A percentile compares a stretch with the other conserved stretches of the same genome.
Conservation (phyloP, 2,797 vertebrate species). For the Salarias fasciatus region DNA sequence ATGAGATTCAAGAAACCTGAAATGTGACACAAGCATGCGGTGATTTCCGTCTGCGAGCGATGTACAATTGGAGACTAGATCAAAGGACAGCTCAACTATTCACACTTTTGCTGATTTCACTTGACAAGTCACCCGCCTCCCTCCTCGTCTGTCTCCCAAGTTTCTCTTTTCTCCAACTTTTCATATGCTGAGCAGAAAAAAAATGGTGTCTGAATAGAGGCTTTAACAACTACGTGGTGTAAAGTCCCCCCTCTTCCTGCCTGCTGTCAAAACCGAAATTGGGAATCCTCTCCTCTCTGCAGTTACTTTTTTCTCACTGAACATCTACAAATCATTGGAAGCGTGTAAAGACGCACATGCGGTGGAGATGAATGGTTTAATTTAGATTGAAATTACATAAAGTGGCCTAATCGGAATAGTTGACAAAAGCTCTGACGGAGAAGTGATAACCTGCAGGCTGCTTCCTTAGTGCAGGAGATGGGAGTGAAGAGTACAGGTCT, state of each 20-base stretch:
- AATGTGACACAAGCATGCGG: conserved; percentile 37
- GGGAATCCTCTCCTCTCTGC: conserved; percentile 66
- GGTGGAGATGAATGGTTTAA: conserved; percentile 77
- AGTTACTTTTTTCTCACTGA: conserved; percentile 48
- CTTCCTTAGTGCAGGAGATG: conserved; percentile 70
- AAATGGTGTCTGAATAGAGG: conserved; percentile 50
- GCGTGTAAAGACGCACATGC: conserved; percentile 55
- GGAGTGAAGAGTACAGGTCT: conserved; percentile 66
- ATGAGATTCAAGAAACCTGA: conserved; percentile 31
- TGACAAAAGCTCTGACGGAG: conserved; percentile 74
- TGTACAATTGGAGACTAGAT: conserved; percentile 32
- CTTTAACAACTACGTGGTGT: conserved; percentile 45
- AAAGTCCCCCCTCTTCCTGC: conserved; percentile 28
- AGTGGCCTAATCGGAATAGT: conserved; percentile 79
- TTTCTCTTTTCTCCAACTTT: conserved; percentile 53
- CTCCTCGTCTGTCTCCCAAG: conserved; percentile 34
- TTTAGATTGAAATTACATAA: conserved; percentile 79
- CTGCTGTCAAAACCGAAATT: conserved; percentile 47
- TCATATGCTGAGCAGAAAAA: conserved; percentile 42
- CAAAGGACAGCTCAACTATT: conserved; percentile 48
- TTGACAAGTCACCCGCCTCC: conserved; percentile 50
- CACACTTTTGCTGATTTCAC: conserved; percentile 55
- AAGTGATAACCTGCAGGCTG: conserved; percentile 77
- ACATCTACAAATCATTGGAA: conserved; percentile 60
- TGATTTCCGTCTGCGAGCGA: conserved; percentile 50